Evolutionary conservation across 1,140 invertebrate genomes (phyloP), one percentile per base, ranked within the genome.

Genomic region (Macrosteles quadrilineatus): DNA sequence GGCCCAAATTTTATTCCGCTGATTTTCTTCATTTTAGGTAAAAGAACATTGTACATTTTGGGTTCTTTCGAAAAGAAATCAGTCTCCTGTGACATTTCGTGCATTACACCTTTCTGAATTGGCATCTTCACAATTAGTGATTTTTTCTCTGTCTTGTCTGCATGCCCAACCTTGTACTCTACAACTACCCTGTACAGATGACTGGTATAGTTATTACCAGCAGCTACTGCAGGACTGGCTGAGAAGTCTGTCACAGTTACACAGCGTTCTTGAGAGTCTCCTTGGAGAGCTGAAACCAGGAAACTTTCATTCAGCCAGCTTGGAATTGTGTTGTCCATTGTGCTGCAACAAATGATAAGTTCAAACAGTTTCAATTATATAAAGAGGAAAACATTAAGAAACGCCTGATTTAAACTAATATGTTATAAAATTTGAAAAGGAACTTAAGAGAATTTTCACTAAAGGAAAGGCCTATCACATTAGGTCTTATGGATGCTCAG

Each of bases 151-250:
- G 25, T 32, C 2, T 14, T 19, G 0, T 73, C 21, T 6, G 47
- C 4, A 12, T 73, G 68, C 0, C 68, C n/a, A 0, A 72, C 70
- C 4, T 66, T 77, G 1, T 81, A 69, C 3, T 72, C 50, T 0
- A 79, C 77, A 9, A 78, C 67, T 0, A 87, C 78, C 4, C 78
- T 77, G 0, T 85, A 72, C 71, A 87, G 85, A 0, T 81, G 73
- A 76, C 86, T 87, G 3, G 84, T 85, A 72, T 87, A 88, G 77
- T 88, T 87, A 72, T 87, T 86, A 0, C 86, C 86, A 0, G 81
- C 66, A 12, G 66, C 19, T 1, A 67, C 64, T 43, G 64, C 64
- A 45, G 32, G 36, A 4, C 11, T 43, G 1, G 30, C 31, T 2
- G 27, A 32, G 31, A 63, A 63, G 2, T 21, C 14, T 36, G 2